Base-by-base conservation (phyloP, 2,888 invertebrate species). In the Clistopyga incitator region DNA sequence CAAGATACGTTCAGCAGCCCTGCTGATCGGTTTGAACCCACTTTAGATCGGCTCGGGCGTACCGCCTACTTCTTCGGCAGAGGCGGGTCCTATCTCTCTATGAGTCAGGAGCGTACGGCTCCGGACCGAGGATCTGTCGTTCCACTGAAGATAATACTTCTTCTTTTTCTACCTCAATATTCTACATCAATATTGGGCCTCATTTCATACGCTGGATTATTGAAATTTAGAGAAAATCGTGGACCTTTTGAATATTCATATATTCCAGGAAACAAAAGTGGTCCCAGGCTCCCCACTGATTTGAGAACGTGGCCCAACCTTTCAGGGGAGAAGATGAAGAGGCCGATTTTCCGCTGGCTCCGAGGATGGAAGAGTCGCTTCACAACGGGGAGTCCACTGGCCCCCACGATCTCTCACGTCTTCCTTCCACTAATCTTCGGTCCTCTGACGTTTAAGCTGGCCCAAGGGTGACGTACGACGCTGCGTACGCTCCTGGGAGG, bases 41-140 rank as follows among this genome's bases (percentile, higher is more conserved):
- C 87, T 90, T 89, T 89, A 88, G 87, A 88, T 87, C 88, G 88
- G 86, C 86, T 86, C 81, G 64, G 86, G 87, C 87, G 88, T 88
- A 85, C 90, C 91, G 91, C 91, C 91, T 91, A 90, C 91, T 90
- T 88, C 88, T 89, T 90, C 88, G 86, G 81, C 89, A 89, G 89
- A 87, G 91, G 91, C 91, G 91, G 86, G 91, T 91, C 91, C 90
- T 90, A 90, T 87, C 87, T 88, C 89, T 89, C 91, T 91, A 90
- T 90, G 89, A 90, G 84, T 86, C 91, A 91, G 91, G 90, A 85
- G 87, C 91, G 91, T 90, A 88, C 83, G 78, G 78, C 84, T 84
- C 8, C 23, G 45, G 13, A 20, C 23, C 4, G 65, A 65, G 11
- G 1, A 3, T 45, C 45, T 29, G 18, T 10, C 15, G 29, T 15